Evolutionary conservation across 2,113 vertebrate genomes (phyloP), one percentile per base, ranked within the genome.

Genomic region (Xenus cinereus): DNA sequence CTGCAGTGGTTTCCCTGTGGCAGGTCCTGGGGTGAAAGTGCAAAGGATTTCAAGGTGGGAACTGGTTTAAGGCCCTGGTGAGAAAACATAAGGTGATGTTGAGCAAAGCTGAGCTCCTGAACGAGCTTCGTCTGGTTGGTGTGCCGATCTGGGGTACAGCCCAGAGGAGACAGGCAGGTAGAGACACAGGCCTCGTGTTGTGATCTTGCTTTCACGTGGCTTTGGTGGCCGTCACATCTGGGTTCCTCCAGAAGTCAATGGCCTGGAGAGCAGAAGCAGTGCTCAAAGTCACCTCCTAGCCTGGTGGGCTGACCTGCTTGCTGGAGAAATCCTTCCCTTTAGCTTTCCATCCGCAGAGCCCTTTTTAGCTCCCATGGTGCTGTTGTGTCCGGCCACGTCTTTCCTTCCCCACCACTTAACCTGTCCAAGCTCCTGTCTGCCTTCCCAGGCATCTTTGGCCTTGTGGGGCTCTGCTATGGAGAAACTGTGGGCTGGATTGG

Each of bases 91-190:
- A 73, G 33, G 45, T 64, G n/a, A 15, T 46, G 26, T 0, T 77
- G 64, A 87, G 69, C 74, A 84, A 82, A 92, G 51, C 85, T 91
- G 74, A 71, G n/a, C 30, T 60, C 45, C 69, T 72, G 32, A 39
- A 35, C 10, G 39, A 24, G 6, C 21, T 63, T 41, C 10, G 22
- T 20, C 41, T 82, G 73, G 16, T 6, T 71, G 60, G 32, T 21
- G 27, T 53, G 30, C 33, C 0, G 0, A 6, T 5, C 22, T 19
- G 26, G 54, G 54, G 7, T 39, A n/a, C 7, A 51, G 26, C 17
- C 26, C 20, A 16, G 74, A 74, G 74, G 51, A 87, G 37, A 45
- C 21, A 62, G 62, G 27, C 50, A 62, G 82, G 67, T 32, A 62
- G 67, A 28, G 26, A 32, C 69, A 83, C 33, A 59, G 19, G 16